Evolutionary conservation across 2,113 vertebrate genomes (phyloP), one percentile per base, ranked within the genome.

Genomic region (Hemibagrus wyckioides): DNA sequence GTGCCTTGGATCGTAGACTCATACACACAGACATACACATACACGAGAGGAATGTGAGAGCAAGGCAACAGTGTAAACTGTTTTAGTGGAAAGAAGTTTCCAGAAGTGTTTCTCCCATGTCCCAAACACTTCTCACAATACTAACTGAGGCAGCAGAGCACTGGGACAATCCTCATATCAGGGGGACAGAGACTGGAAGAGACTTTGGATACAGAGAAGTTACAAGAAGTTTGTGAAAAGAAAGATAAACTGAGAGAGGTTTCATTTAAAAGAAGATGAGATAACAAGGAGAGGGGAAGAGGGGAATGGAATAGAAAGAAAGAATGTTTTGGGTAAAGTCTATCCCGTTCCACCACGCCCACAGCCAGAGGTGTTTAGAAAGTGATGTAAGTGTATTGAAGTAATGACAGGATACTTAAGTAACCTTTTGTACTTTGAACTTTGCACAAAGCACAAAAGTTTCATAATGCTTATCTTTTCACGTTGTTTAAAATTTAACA

Each of bases 31-130:
- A 67, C 86, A 83, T 81, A 77, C 81, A 83, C 81, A 87, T 77
- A 83, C 65, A 75, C 15, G 33, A 79, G 69, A 91, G 90, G 87
- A 93, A 94, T 92, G 90, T 48, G 85, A 92, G 85, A 84, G 90
- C 88, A 52, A 90, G 82, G 82, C 23, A 91, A 90, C 88, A 91
- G 59, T 71, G 82, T 91, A 89, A 91, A 92, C 88, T 67, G 85
- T 89, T 90, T 89, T 81, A 88, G 82, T 89, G 86, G 77, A 87
- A 69, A 84, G 83, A 83, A 88, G 79, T 41, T 89, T 90, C 87
- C 86, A 89, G 86, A 89, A 85, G 86, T 39, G 88, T 83, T 84
- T 56, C 83, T 87, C 75, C 75, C 71, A 73, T 57, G 67, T 85
- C 71, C 67, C 54, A 65, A 84, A 75, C 73, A 57, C 54, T 79